phyloP scores from a whole-genome alignment of 1,140 invertebrate species.

The Calosoma granatense region DNA sequence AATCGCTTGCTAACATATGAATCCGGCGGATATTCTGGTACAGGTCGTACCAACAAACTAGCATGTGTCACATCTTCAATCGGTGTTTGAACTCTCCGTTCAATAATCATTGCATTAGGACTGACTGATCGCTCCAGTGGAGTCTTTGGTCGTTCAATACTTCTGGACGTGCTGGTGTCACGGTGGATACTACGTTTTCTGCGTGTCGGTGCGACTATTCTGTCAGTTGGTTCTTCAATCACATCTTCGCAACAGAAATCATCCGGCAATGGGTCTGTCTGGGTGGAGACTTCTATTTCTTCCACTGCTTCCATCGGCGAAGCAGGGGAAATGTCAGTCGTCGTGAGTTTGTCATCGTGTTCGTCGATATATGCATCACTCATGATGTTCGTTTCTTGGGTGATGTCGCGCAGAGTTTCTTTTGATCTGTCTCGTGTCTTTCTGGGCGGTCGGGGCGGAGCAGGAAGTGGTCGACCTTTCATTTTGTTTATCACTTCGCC shows the following conservation, averaged over 20 bases:
- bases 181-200: neutral
- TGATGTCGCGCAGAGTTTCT: conserved; percentile 30
- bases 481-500: conserved; percentile 65
- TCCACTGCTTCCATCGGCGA: conserved; percentile 25
- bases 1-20: neutral
- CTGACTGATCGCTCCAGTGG: neutral
- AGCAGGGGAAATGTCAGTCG: conserved; percentile 7
- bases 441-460: conserved; percentile 66
- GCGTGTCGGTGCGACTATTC: conserved; percentile 20
- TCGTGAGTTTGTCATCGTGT: conserved; percentile 26
- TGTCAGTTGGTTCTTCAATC: conserved; percentile 25
- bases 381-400: conserved; percentile 24
- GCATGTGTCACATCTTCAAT: conserved; percentile 30
- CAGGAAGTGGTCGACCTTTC: conserved; percentile 68
- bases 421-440: conserved; percentile 36
- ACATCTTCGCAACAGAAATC: conserved; percentile 60
- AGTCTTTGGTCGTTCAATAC: conserved; percentile 38
- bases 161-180: conserved; percentile 37
- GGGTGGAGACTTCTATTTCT: conserved; percentile 65
- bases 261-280: conserved; percentile 70
- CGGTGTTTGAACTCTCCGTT: conserved; percentile 43
- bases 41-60: conserved; percentile 27
- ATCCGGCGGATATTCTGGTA: conserved; percentile 10
- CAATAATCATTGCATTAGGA: conserved; percentile 38
- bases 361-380: conserved; percentile 28